Conservation (phyloP, 2,888 invertebrate genomes). For the Neoascia interrupta region DNA sequence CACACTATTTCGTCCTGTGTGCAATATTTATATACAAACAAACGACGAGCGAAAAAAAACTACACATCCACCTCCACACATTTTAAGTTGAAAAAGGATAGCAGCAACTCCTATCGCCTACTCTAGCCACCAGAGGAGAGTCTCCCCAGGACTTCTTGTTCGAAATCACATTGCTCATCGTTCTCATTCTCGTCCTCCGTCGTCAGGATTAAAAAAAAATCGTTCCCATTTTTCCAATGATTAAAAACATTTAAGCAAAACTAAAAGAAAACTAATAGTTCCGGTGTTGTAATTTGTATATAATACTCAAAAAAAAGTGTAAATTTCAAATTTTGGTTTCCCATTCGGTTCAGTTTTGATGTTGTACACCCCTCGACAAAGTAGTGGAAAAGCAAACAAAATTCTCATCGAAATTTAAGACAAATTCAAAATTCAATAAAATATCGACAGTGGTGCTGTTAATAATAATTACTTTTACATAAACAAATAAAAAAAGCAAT, state of each 20-base stretch:
- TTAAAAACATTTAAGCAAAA: conserved; percentile 19
- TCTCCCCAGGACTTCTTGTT: conserved; percentile 65
- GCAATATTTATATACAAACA: conserved; percentile 60
- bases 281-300: conserved; percentile 45
- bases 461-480: conserved; percentile 29
- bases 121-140: conserved; percentile 53
- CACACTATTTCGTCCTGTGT: conserved; percentile 61
- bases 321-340: conserved; percentile 13
- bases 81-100: conserved; percentile 56
- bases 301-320: conserved; percentile 2
- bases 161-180: conserved; percentile 67
- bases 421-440: not conserved
- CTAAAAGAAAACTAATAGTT: conserved; percentile 27
- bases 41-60: conserved; percentile 21
- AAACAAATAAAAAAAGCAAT: conserved; percentile 8
- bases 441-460: conserved; percentile 58
- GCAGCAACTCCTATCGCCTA: conserved; percentile 53
- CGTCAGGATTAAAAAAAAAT: conserved; percentile 52
- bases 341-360: conserved; percentile 60
- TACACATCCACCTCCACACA: conserved; percentile 55
- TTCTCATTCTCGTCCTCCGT: conserved; percentile 49
- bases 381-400: conserved; percentile 31
- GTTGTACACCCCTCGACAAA: conserved; percentile 61
- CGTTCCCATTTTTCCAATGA: conserved; percentile 7
- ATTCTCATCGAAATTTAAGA: not conserved